Evolutionary conservation across 2,888 invertebrate species (phyloP), one percentile per base, ranked within the genome.

Genomic region (Tetheella fluctuosa): DNA sequence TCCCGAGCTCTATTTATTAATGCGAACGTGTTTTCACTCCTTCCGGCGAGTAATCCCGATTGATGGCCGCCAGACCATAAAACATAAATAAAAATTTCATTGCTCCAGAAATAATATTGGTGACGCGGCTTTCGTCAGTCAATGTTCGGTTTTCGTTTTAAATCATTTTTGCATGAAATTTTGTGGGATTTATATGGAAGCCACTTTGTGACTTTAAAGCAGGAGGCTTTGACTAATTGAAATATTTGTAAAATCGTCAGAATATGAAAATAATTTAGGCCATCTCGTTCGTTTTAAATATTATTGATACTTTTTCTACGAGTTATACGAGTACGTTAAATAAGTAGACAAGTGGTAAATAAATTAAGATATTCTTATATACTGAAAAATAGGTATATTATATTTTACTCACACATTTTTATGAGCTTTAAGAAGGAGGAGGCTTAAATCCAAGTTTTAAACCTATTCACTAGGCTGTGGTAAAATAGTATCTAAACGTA

Each of bases 1-100:
- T 79, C 73, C 65, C 69, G 65, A 23, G 77, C 74, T 79, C 80
- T 77, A 73, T 81, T 82, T 83, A 83, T 83, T 81, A 81, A 81
- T 76, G 77, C 65, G 69, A 71, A 67, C 73, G 64, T 77, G 78
- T 81, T 80, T 79, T 70, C 66, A 71, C 74, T 76, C 76, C 70
- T 78, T 79, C 77, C 71, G 70, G 61, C 63, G 67, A 68, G 71
- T 79, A 76, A 83, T 81, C 74, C 80, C 72, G 74, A 82, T 84
- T 81, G 79, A 84, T 81, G 72, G 61, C 72, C 72, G 65, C 61
- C 63, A 71, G 73, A 71, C 73, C 74, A 75, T 79, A 74, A 78
- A 79, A 76, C 72, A 74, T 80, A 75, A 83, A 81, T 80, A 78
- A 82, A 79, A 74, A 74, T 79, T 77, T 75, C 74, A 76, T 73